These are phyloP conservation scores for Solea solea DNA, from an alignment of 2,113 vertebrate genomes.

Conservation along the genomic window DNA sequence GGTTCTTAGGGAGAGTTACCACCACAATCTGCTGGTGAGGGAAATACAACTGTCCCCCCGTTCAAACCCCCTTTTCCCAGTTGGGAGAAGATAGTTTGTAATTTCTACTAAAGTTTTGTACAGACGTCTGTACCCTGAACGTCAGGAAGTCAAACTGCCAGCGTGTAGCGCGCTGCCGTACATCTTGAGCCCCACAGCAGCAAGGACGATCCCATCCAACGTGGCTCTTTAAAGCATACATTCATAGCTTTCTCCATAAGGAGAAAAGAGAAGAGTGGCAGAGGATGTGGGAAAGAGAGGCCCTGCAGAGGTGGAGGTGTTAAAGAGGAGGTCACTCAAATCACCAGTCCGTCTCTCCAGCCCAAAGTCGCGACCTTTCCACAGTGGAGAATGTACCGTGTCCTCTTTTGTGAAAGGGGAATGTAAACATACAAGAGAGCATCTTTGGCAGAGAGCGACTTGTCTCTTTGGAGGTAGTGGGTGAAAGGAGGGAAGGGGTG, in stretches of 20 bases:
- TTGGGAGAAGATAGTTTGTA: slow-evolving; percentile 6
- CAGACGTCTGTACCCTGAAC: slow-evolving; percentile 18
- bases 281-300: slow-evolving; percentile 4
- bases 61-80: slow-evolving; percentile 2
- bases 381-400: slow-evolving; percentile 25
- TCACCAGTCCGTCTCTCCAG: slow-evolving; percentile 20
- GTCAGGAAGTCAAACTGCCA: slow-evolving; percentile 20
- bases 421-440: slow-evolving; percentile 80
- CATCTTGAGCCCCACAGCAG: slow-evolving; percentile 23
- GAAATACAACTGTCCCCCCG: slow-evolving; percentile 11
- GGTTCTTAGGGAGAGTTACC: slow-evolving; percentile 28
- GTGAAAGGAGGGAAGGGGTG: slow-evolving; percentile 32
- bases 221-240: slow-evolving; percentile 69
- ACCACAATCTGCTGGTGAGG: slow-evolving; percentile 69
- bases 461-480: slow-evolving; percentile 83
- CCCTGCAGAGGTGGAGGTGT: slow-evolving; percentile 37
- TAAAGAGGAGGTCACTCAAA: slow-evolving; percentile 38
- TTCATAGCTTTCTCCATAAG: slow-evolving; percentile 64
- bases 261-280: slow-evolving; percentile 37
- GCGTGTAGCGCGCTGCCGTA: background rate
- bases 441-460: slow-evolving; percentile 81
- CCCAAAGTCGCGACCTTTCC: slow-evolving; percentile 26
- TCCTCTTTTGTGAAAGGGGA: slow-evolving; percentile 58
- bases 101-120: slow-evolving; percentile 26
- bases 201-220: slow-evolving; percentile 46